A percentile compares a stretch with the other conserved stretches of the same genome.
Evolutionary conservation across 2,888 invertebrate species (phyloP).

Genomic region (Melikaiella ostensackeni): DNA sequence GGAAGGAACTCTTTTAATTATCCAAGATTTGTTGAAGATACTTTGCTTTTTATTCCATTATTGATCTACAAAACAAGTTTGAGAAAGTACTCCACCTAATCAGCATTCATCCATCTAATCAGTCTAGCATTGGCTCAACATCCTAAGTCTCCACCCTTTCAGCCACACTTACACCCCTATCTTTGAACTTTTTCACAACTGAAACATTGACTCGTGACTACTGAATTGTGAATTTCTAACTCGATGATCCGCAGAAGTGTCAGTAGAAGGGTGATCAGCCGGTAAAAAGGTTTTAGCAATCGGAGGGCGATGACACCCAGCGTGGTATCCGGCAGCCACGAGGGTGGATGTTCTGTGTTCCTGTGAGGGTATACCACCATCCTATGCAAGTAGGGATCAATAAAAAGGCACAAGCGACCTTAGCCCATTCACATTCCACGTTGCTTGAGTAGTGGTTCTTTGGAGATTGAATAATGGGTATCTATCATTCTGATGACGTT

Average conservation of each 20-base stretch:
- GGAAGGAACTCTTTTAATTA: no score
- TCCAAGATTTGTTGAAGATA: no score
- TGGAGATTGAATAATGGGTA: background rate
- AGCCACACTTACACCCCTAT: background rate
- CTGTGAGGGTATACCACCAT: background rate
- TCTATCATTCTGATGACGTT: background rate
- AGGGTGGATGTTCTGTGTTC: slow-evolving; percentile 56
- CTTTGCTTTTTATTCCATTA: no score
- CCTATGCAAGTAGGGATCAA: background rate
- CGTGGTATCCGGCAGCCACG: slow-evolving; percentile 47
- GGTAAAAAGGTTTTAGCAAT: slow-evolving; percentile 6
- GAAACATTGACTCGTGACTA: background rate
- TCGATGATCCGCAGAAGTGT: background rate
- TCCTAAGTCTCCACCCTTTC: background rate
- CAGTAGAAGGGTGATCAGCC: slow-evolving; percentile 14
- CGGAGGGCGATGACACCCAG: slow-evolving; percentile 49
- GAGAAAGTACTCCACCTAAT: no score
- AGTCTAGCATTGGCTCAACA: background rate
- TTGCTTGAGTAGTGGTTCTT: background rate
- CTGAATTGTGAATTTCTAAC: background rate
- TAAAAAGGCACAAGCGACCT: slow-evolving; percentile 19
- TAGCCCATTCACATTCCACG: background rate
- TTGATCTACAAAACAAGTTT: no score
- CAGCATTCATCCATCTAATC: background rate
- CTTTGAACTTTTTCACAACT: background rate